These are phyloP conservation scores for Metellina segmentata DNA, from an alignment of 2,888 invertebrate genomes.

Conservation along the genomic window DNA sequence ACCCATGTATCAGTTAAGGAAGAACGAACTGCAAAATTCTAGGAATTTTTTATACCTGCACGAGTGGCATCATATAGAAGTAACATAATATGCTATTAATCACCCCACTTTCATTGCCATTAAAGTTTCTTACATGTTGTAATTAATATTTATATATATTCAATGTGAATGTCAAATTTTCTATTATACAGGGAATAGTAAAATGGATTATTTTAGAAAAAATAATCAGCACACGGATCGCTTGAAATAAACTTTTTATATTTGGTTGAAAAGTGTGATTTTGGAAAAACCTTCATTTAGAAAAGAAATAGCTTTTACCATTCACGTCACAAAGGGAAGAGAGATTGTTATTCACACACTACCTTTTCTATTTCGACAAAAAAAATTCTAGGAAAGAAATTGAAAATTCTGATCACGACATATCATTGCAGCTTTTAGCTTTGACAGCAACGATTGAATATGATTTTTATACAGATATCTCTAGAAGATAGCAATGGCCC, in stretches of 20 bases:
- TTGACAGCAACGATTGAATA: background rate
- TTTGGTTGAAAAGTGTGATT: background rate
- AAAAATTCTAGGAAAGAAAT: background rate
- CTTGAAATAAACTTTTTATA: background rate
- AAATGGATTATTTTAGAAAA: too few relatives aligned
- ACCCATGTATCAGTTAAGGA: too few relatives aligned
- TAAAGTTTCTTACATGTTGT: too few relatives aligned
- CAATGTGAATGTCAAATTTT: too few relatives aligned
- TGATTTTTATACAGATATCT: background rate
- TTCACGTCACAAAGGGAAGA: background rate
- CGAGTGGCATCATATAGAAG: too few relatives aligned
- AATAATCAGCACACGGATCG: background rate
- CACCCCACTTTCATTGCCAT: too few relatives aligned
- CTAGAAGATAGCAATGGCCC: background rate
- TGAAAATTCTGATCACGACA: slow-evolving; percentile 19
- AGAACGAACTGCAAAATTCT: too few relatives aligned
- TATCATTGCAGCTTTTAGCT: slow-evolving; percentile 12
- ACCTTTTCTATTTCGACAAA: background rate
- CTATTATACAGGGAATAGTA: too few relatives aligned
- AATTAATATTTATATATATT: too few relatives aligned
- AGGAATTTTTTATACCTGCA: too few relatives aligned
- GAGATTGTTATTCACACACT: background rate
- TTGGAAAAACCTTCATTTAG: background rate
- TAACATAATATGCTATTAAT: too few relatives aligned
- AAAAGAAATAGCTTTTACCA: background rate